A percentile compares a stretch with the other conserved stretches of the same genome.
Conservation (phyloP, 2,113 vertebrate species). For the Sapayoa aenigma region DNA sequence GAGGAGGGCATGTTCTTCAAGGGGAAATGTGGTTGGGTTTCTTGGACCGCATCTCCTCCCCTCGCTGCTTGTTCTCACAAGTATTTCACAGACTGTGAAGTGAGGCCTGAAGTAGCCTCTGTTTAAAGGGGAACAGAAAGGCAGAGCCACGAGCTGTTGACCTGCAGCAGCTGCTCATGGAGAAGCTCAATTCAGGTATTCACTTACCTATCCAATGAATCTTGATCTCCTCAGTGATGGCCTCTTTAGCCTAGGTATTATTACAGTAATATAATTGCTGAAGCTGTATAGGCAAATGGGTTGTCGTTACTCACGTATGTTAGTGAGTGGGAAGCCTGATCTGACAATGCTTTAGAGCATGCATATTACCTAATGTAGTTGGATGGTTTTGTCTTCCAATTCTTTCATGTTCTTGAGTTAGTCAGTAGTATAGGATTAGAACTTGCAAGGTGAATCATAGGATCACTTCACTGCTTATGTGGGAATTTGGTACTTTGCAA, state of each 20-base stretch:
- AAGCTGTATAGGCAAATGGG: background rate
- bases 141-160: background rate
- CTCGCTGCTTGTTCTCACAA: background rate
- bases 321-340: background rate
- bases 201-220: background rate
- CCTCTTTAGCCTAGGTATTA: background rate
- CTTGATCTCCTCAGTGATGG: background rate
- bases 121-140: background rate
- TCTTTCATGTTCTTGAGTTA: background rate
- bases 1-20: background rate
- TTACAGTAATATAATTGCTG: background rate
- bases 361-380: background rate
- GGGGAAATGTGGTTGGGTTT: slow-evolving; percentile 37
- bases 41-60: slow-evolving; percentile 37
- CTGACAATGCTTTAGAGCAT: background rate
- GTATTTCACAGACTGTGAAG: background rate
- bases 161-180: background rate
- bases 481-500: background rate
- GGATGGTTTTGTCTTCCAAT: background rate
- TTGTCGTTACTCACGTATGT: background rate
- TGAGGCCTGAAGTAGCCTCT: background rate
- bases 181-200: slow-evolving; percentile 36
- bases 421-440: background rate
- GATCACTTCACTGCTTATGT: background rate
- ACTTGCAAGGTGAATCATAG: background rate